Evolutionary conservation across 2,888 invertebrate species (phyloP).

Genomic region (Meiosimyza decipiens): DNA sequence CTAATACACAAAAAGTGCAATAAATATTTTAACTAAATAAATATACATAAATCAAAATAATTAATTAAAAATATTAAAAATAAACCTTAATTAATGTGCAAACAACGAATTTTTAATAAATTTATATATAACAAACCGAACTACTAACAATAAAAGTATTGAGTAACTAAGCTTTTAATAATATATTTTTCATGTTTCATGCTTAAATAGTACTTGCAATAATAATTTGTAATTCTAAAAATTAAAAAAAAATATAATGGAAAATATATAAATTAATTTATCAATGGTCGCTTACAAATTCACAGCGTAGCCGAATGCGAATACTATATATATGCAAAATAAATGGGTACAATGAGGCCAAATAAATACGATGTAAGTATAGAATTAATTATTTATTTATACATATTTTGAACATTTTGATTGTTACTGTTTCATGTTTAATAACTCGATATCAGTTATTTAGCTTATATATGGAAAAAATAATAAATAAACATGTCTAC

Average conservation of each 20-base stretch:
- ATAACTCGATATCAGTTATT: slow-evolving; percentile 8
- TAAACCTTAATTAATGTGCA: slow-evolving; percentile 6
- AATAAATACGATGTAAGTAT: slow-evolving; percentile 69
- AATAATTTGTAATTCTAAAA: slow-evolving; percentile 13
- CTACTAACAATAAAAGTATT: no score
- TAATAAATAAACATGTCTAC: background rate
- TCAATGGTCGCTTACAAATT: slow-evolving; percentile 62
- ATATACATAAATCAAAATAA: background rate
- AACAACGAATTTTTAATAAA: slow-evolving; percentile 32
- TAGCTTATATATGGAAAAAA: slow-evolving; percentile 1
- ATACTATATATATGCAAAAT: slow-evolving; percentile 68
- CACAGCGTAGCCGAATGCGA: slow-evolving; percentile 68
- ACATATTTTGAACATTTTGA: slow-evolving; percentile 14
- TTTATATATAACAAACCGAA: slow-evolving; percentile 6
- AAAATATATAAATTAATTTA: slow-evolving; percentile 23
- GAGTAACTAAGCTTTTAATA: no score
- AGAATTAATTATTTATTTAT: slow-evolving; percentile 15
- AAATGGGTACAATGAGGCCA: slow-evolving; percentile 70
- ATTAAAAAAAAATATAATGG: slow-evolving; percentile 11
- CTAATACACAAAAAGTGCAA: no score
- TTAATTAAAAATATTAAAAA: background rate
- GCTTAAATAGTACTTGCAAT: background rate
- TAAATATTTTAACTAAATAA: background rate
- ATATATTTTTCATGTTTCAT: no score
- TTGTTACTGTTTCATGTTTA: slow-evolving; percentile 5